A percentile compares a stretch with the other conserved stretches of the same genome.
Evolutionary conservation across 1,140 invertebrate species (phyloP).

Genomic region (Cheumatopsyche charites): DNA sequence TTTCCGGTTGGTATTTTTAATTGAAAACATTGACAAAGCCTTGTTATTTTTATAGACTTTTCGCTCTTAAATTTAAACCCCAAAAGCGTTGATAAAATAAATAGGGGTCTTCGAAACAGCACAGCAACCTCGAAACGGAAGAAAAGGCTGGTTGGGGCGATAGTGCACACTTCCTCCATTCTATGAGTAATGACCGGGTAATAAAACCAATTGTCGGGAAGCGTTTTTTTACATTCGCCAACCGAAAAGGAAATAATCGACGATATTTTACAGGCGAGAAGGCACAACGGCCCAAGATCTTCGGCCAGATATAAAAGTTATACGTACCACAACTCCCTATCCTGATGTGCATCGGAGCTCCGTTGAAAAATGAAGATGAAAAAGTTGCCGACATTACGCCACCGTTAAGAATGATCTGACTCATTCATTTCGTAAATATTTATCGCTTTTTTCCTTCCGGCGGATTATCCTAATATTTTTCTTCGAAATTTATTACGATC

Average conservation of each 20-base stretch:
- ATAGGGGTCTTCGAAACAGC: background rate
- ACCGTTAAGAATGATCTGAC: background rate
- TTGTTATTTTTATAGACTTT: too few relatives aligned
- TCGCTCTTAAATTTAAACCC: too few relatives aligned
- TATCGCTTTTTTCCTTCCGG: too few relatives aligned
- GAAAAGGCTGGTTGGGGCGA: conserved; percentile 19
- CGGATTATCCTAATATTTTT: too few relatives aligned
- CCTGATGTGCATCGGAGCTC: background rate
- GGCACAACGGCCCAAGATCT: conserved; percentile 22
- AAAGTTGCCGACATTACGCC: conserved; percentile 3
- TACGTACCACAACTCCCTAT: too few relatives aligned
- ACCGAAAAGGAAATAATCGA: conserved; percentile 35
- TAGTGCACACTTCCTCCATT: conserved; percentile 30
- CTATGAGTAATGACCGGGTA: conserved; percentile 38
- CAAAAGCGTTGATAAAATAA: too few relatives aligned
- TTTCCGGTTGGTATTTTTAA: too few relatives aligned
- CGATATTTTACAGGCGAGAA: conserved; percentile 34
- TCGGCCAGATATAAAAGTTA: conserved; percentile 13
- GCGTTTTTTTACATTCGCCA: conserved; percentile 31
- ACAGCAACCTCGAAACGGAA: background rate
- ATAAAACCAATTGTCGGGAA: conserved; percentile 39
- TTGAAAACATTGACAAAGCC: too few relatives aligned
- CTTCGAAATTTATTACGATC: too few relatives aligned
- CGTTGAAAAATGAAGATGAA: conserved; percentile 28
- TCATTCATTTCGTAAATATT: too few relatives aligned